phyloP scores from a whole-genome alignment of 1,140 invertebrate genomes.

The Musca vetustissima region DNA sequence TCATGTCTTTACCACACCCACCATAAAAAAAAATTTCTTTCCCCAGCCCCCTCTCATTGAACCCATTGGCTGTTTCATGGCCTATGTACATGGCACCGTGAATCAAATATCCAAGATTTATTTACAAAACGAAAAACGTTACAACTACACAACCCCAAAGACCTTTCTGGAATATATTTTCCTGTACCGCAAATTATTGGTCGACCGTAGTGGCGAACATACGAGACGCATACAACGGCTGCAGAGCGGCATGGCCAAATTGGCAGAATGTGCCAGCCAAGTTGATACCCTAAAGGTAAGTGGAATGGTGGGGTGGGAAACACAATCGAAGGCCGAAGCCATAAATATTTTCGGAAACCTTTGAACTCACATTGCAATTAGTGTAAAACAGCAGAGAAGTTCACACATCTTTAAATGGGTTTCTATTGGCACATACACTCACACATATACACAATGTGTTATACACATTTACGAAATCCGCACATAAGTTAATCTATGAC shows the following conservation, averaged over 20 bases:
- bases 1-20: too few species aligned
- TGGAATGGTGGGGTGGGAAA: slow-evolving; percentile 82
- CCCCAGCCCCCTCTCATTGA: slow-evolving; percentile 76
- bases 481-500: too few species aligned
- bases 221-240: slow-evolving; percentile 77
- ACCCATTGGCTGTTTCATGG: slow-evolving; percentile 84
- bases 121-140: slow-evolving; percentile 82
- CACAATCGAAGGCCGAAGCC: slow-evolving; percentile 39
- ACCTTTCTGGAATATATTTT: slow-evolving; percentile 93
- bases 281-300: slow-evolving; percentile 68
- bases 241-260: slow-evolving; percentile 85
- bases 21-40: slow-evolving; percentile 64
- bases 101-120: slow-evolving; percentile 84
- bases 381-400: too few species aligned
- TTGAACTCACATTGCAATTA: too few species aligned
- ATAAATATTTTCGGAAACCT: too few species aligned
- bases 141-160: slow-evolving; percentile 96
- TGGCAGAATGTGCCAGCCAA: slow-evolving; percentile 80
- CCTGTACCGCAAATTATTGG: slow-evolving; percentile 82
- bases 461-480: too few species aligned
- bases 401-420: too few species aligned
- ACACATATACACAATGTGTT: too few species aligned
- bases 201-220: slow-evolving; percentile 74
- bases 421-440: too few species aligned
- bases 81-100: slow-evolving; percentile 84